Base-by-base conservation (phyloP, 2,113 vertebrate genomes). In the Stercorarius parasiticus region DNA sequence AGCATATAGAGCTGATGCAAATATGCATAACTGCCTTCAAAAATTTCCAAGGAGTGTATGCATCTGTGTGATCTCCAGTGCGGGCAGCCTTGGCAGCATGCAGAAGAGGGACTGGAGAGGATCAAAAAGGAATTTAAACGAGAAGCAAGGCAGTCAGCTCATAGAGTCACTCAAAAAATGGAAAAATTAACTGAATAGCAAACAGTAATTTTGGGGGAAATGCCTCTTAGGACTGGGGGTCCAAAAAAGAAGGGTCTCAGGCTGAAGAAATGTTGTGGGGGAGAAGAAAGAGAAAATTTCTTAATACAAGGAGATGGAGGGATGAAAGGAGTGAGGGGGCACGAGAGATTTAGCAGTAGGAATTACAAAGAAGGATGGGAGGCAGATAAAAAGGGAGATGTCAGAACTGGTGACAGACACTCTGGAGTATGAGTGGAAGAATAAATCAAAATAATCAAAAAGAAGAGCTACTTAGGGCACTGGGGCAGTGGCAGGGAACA, bases 401-500 rank as follows among this genome's bases (percentile, higher is more conserved):
- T 70, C 50, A 86, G 65, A 77, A 40, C 18, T 78, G 32, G 30
- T 86, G 64, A 76, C 16, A 83, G 62, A 64, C 27, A 50, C 32
- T 73, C 20, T 0, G 3, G 62, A 85, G 62, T 38, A n/a, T 40
- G 49, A 91, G 91, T 32, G 55, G 43, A 79, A 84, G 88, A 93
- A 70, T 43, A 94, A 86, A 90, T 47, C 18, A 72, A 65, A 95
- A 87, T 83, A 89, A 95, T 90, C 2, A 91, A 80, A 93, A 76
- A 72, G 64, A 64, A 85, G 40, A 70, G 38, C 18, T 77, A 36
- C 32, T 66, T 87, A 89, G 47, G 53, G n/a, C 40, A 69, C 49
- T 50, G 42, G 25, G n/a, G 36, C 80, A 78, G 32, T 40, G 50
- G 8, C 77, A 78, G 30, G 17, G 40, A 94, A 50, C 22, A 52